Evolutionary conservation across 2,113 vertebrate genomes (phyloP).

Genomic region (Laticauda laticaudata): DNA sequence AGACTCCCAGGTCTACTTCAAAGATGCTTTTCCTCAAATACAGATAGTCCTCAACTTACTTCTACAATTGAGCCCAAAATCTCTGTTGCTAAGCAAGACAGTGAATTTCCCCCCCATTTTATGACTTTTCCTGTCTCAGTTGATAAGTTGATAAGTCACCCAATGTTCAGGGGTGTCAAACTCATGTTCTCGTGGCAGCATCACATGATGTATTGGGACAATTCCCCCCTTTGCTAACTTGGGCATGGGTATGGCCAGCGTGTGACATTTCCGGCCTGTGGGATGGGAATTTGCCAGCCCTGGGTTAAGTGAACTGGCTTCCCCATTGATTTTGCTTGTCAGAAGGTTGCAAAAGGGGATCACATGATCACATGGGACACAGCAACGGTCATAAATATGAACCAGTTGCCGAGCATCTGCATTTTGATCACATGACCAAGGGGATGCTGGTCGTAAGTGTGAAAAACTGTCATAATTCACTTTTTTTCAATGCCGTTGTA

Average conservation of each 20-base stretch:
- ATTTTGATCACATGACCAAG: not conserved
- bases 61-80: not conserved
- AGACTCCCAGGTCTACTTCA: not conserved
- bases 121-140: not conserved
- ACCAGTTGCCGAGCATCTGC: not conserved
- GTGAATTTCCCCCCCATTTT: not conserved
- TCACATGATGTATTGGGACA: too few species aligned
- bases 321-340: not conserved
- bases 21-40: not conserved
- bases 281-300: too few species aligned
- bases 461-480: not conserved
- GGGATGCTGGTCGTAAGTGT: not conserved
- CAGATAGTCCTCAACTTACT: too few species aligned
- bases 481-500: not conserved
- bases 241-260: too few species aligned
- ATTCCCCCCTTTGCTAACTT: too few species aligned
- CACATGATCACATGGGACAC: not conserved
- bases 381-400: not conserved
- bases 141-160: not conserved
- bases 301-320: not conserved
- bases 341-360: not conserved
- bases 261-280: too few species aligned
- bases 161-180: too few species aligned
- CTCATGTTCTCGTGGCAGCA: rapidly evolving
- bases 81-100: not conserved